A percentile compares a stretch with the other conserved stretches of the same genome.
Evolutionary conservation across 2,888 invertebrate genomes (phyloP).

Genomic region (Leptura quadrifasciata): DNA sequence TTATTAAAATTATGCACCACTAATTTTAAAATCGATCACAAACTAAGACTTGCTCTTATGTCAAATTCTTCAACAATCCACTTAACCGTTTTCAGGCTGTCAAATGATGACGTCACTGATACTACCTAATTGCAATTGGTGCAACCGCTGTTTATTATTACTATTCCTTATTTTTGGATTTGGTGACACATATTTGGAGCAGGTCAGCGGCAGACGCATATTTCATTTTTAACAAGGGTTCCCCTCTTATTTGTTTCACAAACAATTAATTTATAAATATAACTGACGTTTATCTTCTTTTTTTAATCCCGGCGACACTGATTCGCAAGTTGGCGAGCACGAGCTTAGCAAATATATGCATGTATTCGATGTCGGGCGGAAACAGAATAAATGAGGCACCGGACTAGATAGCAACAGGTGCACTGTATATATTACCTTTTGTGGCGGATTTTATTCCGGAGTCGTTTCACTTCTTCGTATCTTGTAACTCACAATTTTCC

Average conservation of each 20-base stretch:
- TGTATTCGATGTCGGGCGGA: conserved; percentile 44
- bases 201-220: not conserved
- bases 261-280: conserved; percentile 7
- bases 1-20: too few species aligned
- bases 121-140: too few species aligned
- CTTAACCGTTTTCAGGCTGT: too few species aligned
- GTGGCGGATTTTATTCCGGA: conserved; percentile 35
- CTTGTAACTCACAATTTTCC: not conserved
- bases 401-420: conserved; percentile 53
- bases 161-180: too few species aligned
- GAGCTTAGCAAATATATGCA: conserved; percentile 35
- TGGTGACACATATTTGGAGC: too few species aligned
- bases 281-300: conserved; percentile 28
- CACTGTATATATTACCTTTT: conserved; percentile 52
- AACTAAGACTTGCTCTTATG: too few species aligned
- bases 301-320: conserved; percentile 25
- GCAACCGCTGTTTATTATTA: too few species aligned
- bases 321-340: conserved; percentile 34
- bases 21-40: too few species aligned
- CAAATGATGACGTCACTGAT: too few species aligned
- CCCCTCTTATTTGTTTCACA: not conserved
- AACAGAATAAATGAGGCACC: conserved; percentile 51
- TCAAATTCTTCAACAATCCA: too few species aligned
- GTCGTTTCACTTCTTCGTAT: not conserved
- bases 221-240: not conserved